Conservation (phyloP, 2,888 invertebrate genomes). For the Pristionchus mayeri region DNA sequence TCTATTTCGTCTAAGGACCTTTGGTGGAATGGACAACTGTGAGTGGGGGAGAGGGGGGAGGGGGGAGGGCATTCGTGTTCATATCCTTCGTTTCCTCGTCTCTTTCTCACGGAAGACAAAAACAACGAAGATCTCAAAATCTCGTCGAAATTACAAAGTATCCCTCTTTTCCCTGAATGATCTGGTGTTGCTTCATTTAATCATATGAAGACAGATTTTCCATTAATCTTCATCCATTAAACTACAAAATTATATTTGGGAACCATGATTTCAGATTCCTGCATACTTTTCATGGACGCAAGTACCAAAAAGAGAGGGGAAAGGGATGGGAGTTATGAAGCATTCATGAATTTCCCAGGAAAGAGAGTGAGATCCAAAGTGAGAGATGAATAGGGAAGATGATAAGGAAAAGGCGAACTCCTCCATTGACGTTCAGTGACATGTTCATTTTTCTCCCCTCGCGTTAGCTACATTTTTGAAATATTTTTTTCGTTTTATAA, state of each 20-base stretch:
- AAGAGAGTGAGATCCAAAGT: constrained; percentile 1
- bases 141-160: background rate
- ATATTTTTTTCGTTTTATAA: too few relatives aligned
- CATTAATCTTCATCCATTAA: background rate
- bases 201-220: background rate
- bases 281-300: constrained; percentile 19
- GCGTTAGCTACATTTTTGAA: too few relatives aligned
- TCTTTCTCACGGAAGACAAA: background rate
- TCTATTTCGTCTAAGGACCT: background rate
- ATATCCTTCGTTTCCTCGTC: background rate
- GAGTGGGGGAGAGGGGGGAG: too few relatives aligned
- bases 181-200: background rate
- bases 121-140: background rate
- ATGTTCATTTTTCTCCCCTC: too few relatives aligned
- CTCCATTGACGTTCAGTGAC: background rate
- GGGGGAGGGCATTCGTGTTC: too few relatives aligned
- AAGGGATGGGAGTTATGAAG: constrained; percentile 39
- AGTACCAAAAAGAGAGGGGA: background rate
- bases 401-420: background rate
- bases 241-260: background rate
- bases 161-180: background rate
- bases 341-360: constrained; percentile 9
- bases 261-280: background rate
- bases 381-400: constrained; percentile 21
- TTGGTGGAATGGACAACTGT: background rate